Base-by-base conservation (phyloP, 2,113 vertebrate genomes). In the Oncorhynchus kisutch region DNA sequence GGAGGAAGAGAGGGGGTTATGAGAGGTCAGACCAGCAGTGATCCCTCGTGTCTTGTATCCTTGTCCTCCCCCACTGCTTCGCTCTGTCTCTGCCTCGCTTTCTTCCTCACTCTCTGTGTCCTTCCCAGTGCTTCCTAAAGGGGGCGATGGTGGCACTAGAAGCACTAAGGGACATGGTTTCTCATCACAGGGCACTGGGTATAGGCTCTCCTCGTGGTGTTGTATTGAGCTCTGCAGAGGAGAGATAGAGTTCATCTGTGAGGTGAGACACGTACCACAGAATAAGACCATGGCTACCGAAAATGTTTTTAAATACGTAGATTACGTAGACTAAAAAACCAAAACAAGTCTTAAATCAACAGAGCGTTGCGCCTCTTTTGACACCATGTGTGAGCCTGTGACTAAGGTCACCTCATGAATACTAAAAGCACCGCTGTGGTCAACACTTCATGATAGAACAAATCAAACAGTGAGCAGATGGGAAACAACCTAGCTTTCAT, bases 161-260 rank as follows among this genome's bases (percentile, higher is more conserved):
- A 4, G 62, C 6, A 77, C 0, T 0, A 65, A 13, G 3, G 82
- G 77, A 2, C 24, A 9, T 5, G n/a, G 1, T 1, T 68, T n/a
- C 0, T 22, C 1, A 4, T 8, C 3, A 20, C 1, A 4, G 0
- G 54, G 31, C 0, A n/a, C 2, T 0, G 59, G 0, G 0, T 74
- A 4, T 22, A n/a, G 0, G 8, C 1, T 18, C 16, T 74, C 75
- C 39, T 39, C 39, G 0, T 8, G 0, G 72, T 83, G 84, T 31
- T 5, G 51, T 71, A 87, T 18, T 60, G 78, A 77, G 0, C 1
- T 75, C 90, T 89, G 71, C 16, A 70, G 54, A 48, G 4, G 79
- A 0, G 1, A 67, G 29, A 24, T 1, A 31, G 7, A n/a, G 39
- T 11, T 45, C 9, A 12, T 45, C 39, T 3, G 39, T 45, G 9